Evolutionary conservation across 2,113 vertebrate species (phyloP).

Genomic region (Illadopsis cleaveri): DNA sequence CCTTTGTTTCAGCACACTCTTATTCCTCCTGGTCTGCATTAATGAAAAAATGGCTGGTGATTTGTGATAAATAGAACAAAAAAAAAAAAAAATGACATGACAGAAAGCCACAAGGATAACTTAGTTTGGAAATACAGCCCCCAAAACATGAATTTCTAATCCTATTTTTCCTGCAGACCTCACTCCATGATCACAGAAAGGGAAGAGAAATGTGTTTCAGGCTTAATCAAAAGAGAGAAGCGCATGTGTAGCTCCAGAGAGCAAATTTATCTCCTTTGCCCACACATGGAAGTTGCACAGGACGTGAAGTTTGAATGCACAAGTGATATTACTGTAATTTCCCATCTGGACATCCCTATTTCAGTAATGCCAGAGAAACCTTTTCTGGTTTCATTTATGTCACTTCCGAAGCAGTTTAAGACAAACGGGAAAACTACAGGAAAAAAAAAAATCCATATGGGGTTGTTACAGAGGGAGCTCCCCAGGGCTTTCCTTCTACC

Average conservation of each 20-base stretch:
- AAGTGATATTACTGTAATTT: constrained; percentile 21
- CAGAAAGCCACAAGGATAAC: neutral
- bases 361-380: neutral
- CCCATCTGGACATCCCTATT: constrained; percentile 26
- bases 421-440: neutral
- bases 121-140: neutral
- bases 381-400: constrained; percentile 37
- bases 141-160: neutral
- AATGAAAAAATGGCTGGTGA: neutral
- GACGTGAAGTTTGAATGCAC: neutral
- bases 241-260: neutral
- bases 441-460: neutral
- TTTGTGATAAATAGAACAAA: neutral
- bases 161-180: neutral
- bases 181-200: neutral
- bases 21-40: neutral
- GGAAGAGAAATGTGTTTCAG: neutral
- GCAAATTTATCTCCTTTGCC: constrained; percentile 22
- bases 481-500: neutral
- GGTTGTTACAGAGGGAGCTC: neutral
- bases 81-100: neutral
- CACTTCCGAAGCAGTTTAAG: constrained; percentile 42
- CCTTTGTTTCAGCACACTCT: neutral
- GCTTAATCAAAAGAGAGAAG: constrained; percentile 17
- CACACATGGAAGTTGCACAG: constrained; percentile 18